A percentile compares a stretch with the other conserved stretches of the same genome.
These are phyloP conservation scores for Gobius niger DNA, from an alignment of 2,113 vertebrate species.

Conservation along the genomic window DNA sequence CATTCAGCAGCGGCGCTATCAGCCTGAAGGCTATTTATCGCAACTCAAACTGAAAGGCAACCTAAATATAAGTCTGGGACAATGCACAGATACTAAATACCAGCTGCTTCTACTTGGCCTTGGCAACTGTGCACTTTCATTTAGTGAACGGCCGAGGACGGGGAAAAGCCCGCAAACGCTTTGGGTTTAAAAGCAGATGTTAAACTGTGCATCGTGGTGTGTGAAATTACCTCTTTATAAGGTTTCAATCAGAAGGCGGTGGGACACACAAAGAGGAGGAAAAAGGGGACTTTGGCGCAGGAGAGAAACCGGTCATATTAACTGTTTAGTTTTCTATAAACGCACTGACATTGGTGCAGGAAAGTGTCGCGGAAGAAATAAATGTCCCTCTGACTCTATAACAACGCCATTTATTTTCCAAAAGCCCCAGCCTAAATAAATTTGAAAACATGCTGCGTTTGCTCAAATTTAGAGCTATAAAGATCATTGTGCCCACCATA, in stretches of 20 bases:
- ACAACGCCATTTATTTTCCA: neutral
- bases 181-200: slow-evolving; percentile 39
- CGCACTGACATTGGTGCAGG: neutral
- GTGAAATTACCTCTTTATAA: slow-evolving; percentile 18
- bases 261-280: slow-evolving; percentile 13
- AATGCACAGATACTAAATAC: slow-evolving; percentile 58
- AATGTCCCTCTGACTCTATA: neutral
- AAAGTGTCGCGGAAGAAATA: neutral
- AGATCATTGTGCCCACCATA: neutral
- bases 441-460: neutral
- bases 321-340: neutral
- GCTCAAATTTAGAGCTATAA: neutral
- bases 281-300: neutral
- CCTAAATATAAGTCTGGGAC: slow-evolving; percentile 61
- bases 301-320: neutral
- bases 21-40: slow-evolving; percentile 65
- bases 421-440: neutral
- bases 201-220: slow-evolving; percentile 22
- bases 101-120: slow-evolving; percentile 42
- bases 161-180: slow-evolving; percentile 18
- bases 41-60: slow-evolving; percentile 61
- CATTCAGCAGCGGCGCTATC: slow-evolving; percentile 62
- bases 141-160: slow-evolving; percentile 1
- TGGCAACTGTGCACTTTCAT: slow-evolving; percentile 37
- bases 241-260: slow-evolving; percentile 20